phyloP scores from a whole-genome alignment of 1,140 invertebrate species.

The Ceratoteleas bidentatus region DNA sequence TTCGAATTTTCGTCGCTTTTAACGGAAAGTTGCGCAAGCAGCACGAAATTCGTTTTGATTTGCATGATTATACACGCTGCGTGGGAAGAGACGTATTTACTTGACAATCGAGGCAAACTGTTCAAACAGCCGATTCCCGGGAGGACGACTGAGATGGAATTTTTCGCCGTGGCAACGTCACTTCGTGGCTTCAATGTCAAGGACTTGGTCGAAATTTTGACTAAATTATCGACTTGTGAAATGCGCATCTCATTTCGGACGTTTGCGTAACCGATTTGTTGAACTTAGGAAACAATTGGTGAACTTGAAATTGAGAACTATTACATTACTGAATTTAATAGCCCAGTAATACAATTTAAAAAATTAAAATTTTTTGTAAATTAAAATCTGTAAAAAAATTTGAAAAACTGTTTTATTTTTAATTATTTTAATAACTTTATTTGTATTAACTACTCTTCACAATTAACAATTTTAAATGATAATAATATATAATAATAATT shows the following conservation, averaged over 20 bases:
- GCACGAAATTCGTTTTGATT: constrained; percentile 20
- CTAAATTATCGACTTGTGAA: constrained; percentile 10
- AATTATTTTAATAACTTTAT: too few relatives aligned
- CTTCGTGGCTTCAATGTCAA: constrained; percentile 28
- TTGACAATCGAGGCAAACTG: constrained; percentile 36
- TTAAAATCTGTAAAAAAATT: too few relatives aligned
- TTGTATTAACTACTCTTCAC: too few relatives aligned
- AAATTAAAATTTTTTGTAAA: too few relatives aligned
- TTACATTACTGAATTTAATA: too few relatives aligned
- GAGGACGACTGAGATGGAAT: constrained; percentile 18
- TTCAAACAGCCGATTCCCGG: constrained; percentile 34
- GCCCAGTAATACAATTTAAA: too few relatives aligned
- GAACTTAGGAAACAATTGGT: too few relatives aligned
- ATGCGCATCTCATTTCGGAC: background rate
- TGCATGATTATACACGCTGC: constrained; percentile 27
- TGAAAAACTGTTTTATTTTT: too few relatives aligned
- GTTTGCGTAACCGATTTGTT: too few relatives aligned
- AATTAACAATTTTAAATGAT: too few relatives aligned
- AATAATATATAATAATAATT: too few relatives aligned
- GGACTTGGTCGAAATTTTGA: constrained; percentile 19
- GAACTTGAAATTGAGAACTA: too few relatives aligned
- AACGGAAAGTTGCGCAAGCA: constrained; percentile 9
- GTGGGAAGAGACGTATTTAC: constrained; percentile 40
- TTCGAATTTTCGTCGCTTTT: background rate
- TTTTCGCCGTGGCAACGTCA: constrained; percentile 5